Conservation (phyloP, 2,113 vertebrate species). For the Callospermophilus lateralis region DNA sequence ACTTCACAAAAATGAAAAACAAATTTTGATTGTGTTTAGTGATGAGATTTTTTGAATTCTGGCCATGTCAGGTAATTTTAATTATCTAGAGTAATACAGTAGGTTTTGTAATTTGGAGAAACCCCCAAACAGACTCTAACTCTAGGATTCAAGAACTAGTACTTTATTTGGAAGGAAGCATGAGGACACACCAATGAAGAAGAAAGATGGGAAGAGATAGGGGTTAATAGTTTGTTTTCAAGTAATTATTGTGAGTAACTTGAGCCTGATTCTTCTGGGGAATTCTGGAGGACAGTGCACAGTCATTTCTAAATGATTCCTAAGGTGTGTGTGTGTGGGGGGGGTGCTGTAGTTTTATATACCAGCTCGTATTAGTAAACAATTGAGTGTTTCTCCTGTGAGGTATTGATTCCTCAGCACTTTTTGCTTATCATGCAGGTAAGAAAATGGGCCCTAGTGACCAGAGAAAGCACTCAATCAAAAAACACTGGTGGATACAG, state of each 20-base stretch:
- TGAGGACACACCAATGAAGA: background rate
- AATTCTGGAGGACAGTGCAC: background rate
- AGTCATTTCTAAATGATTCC: conserved; percentile 22
- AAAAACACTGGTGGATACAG: background rate
- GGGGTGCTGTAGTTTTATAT: background rate
- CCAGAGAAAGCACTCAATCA: background rate
- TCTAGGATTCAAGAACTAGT: background rate
- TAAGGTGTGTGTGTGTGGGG: background rate
- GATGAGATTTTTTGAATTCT: background rate
- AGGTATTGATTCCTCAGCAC: conserved; percentile 5
- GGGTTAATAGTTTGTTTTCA: conserved; percentile 13
- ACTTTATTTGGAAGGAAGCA: background rate
- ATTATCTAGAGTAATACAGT: background rate
- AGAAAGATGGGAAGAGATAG: background rate
- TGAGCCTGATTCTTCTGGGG: background rate
- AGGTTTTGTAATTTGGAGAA: background rate
- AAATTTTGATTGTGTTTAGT: background rate
- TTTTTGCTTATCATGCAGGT: background rate
- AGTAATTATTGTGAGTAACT: background rate
- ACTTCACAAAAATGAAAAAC: background rate
- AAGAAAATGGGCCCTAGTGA: background rate
- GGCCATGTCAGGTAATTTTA: background rate
- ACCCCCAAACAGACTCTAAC: background rate
- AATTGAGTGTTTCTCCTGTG: background rate
- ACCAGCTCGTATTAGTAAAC: background rate